Evolutionary conservation across 2,888 invertebrate species (phyloP).

Genomic region (Diarsia rubi): DNA sequence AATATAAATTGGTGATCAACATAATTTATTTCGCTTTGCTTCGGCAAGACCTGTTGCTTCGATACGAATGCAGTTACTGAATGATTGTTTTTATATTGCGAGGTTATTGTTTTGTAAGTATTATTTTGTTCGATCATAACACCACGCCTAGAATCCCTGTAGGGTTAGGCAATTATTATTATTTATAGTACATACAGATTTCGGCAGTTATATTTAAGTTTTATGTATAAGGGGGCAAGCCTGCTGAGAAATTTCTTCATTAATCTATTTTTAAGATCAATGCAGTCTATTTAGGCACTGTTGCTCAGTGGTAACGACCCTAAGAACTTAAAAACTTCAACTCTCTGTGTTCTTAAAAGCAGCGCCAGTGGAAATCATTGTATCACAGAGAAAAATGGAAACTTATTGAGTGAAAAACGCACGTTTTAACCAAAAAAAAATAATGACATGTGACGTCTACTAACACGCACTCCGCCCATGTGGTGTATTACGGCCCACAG

Average conservation of each 20-base stretch:
- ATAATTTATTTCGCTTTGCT: constrained; percentile 65
- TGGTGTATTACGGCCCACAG: not conserved
- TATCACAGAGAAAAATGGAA: too few species aligned
- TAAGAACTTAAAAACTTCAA: too few species aligned
- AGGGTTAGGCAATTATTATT: too few species aligned
- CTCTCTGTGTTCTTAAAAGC: not conserved
- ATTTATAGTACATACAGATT: too few species aligned
- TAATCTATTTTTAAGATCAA: not conserved
- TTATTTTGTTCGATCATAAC: not conserved
- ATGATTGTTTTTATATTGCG: constrained; percentile 15
- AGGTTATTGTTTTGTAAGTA: not conserved
- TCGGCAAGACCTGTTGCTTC: constrained; percentile 62
- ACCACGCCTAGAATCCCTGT: too few species aligned
- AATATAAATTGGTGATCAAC: constrained; percentile 68
- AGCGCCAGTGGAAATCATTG: too few species aligned
- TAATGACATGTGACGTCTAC: not conserved
- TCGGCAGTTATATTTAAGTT: too few species aligned
- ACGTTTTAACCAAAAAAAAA: not conserved
- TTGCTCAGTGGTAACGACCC: not conserved
- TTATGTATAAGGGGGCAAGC: too few species aligned
- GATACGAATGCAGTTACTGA: constrained; percentile 53
- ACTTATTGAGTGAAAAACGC: not conserved
- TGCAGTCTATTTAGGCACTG: not conserved
- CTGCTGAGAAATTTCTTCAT: too few species aligned
- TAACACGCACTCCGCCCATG: not conserved